Percentiles rank a stretch among this genome's conserved stretches.
Evolutionary conservation across 2,113 vertebrate genomes (phyloP).

Genomic region (Nyctereutes procyonoides): DNA sequence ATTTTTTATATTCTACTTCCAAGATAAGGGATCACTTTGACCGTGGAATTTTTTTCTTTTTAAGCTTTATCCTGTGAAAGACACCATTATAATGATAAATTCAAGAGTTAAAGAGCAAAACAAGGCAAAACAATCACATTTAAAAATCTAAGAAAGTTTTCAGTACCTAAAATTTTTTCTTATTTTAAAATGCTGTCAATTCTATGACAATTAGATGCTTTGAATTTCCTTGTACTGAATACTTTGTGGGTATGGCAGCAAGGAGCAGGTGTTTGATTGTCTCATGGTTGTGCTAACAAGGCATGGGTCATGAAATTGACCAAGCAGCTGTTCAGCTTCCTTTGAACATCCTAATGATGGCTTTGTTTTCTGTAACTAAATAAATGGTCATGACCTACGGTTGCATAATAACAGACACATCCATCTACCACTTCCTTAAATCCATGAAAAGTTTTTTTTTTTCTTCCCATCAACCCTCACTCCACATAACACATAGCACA

Average conservation of each 20-base stretch:
- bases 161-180: background rate
- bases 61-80: constrained; percentile 42
- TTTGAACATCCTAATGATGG: background rate
- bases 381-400: background rate
- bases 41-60: background rate
- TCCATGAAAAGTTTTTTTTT: constrained; percentile 25
- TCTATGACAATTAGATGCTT: background rate
- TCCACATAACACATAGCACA: constrained; percentile 72
- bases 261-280: background rate
- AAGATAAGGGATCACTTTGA: background rate
- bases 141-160: background rate
- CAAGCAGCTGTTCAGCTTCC: background rate
- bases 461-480: constrained; percentile 48
- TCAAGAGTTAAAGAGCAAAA: background rate
- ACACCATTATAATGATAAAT: background rate
- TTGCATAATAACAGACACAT: constrained; percentile 43
- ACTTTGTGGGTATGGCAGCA: background rate
- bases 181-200: background rate
- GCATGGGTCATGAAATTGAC: background rate
- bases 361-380: constrained; percentile 44
- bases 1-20: background rate
- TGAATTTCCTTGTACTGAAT: background rate
- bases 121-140: background rate
- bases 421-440: constrained; percentile 63
- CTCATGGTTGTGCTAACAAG: background rate